These are phyloP conservation scores for Sympetrum striolatum DNA, from an alignment of 2,888 invertebrate genomes.

Conservation along the genomic window DNA sequence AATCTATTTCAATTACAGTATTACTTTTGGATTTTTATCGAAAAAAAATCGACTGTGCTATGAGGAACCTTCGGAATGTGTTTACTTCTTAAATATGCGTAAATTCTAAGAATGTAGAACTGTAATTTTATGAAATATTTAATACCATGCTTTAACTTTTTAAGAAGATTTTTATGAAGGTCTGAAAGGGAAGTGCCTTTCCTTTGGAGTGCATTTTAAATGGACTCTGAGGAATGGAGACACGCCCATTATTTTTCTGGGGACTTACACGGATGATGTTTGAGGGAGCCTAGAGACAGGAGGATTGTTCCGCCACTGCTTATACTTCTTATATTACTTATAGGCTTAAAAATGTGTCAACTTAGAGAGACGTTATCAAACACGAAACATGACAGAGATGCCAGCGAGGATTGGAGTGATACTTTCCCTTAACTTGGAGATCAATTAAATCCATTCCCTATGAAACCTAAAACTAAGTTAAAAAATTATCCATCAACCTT, in stretches of 20 bases:
- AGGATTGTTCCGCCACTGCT: conserved; percentile 21
- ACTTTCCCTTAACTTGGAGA: background rate
- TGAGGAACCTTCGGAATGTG: background rate
- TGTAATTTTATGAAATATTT: conserved; percentile 20
- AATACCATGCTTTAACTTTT: conserved; percentile 4
- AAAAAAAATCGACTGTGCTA: background rate
- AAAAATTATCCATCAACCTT: conserved; percentile 20
- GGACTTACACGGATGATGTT: background rate
- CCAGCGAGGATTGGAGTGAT: conserved; percentile 43
- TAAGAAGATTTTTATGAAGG: background rate
- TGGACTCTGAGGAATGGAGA: background rate
- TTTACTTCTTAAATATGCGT: conserved; percentile 17
- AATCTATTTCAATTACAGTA: background rate
- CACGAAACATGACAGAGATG: conserved; percentile 28
- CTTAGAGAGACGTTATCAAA: conserved; percentile 31
- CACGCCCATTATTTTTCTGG: background rate
- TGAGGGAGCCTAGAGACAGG: background rate
- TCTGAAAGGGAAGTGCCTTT: background rate
- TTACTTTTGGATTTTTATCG: background rate
- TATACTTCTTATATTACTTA: background rate
- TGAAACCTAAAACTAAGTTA: conserved; percentile 19
- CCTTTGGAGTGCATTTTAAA: background rate
- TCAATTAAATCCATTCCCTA: conserved; percentile 19
- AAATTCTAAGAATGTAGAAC: background rate
- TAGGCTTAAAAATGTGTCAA: background rate